phyloP scores from a whole-genome alignment of 2,888 invertebrate species.

The Venusia cambrica region DNA sequence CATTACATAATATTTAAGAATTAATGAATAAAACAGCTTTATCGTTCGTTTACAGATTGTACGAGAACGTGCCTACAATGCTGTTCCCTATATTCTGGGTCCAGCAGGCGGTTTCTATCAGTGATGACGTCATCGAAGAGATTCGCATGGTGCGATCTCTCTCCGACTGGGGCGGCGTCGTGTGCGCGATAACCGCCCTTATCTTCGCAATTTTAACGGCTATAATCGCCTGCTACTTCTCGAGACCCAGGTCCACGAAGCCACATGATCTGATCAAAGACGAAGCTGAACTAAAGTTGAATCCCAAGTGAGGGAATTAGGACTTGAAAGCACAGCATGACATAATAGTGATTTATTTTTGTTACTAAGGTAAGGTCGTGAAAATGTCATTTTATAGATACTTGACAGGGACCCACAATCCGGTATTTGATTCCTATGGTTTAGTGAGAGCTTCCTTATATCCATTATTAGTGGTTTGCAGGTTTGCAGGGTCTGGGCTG shows the following conservation, averaged over 20 bases:
- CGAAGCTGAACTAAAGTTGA: constrained; percentile 44
- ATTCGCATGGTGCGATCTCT: constrained; percentile 63
- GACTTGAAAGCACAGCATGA: constrained; percentile 2
- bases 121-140: constrained; percentile 76
- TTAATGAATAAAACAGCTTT: neutral
- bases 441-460: too few species aligned
- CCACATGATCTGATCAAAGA: constrained; percentile 45
- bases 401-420: too few species aligned
- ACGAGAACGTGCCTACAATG: constrained; percentile 83
- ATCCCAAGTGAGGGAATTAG: constrained; percentile 25
- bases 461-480: too few species aligned
- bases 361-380: too few species aligned
- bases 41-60: constrained; percentile 76
- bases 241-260: constrained; percentile 42
- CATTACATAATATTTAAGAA: too few species aligned
- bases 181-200: constrained; percentile 68
- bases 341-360: neutral
- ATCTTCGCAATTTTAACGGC: constrained; percentile 73
- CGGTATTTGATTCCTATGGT: too few species aligned
- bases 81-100: constrained; percentile 91
- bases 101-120: constrained; percentile 84
- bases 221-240: constrained; percentile 51
- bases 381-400: too few species aligned
- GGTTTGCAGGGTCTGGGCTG: too few species aligned
- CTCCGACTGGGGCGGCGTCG: constrained; percentile 62